Evolutionary conservation across 2,888 invertebrate species (phyloP).

Genomic region (Drosophila rellima): DNA sequence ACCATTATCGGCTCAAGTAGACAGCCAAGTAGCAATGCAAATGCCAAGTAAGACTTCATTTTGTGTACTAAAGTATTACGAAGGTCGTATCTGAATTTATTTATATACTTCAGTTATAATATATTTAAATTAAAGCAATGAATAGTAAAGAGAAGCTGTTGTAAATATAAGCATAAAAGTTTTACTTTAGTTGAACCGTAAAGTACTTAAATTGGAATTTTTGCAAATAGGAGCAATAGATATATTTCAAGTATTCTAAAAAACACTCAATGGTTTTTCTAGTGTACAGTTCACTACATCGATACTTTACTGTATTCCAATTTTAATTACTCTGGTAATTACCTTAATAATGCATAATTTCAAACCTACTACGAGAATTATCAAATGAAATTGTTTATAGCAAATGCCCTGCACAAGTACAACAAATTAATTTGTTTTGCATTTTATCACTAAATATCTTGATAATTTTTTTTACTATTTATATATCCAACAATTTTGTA

Average conservation of each 20-base stretch:
- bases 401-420: conserved; percentile 35
- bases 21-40: background rate
- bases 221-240: background rate
- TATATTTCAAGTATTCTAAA: no score
- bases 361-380: conserved; percentile 27
- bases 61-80: no score
- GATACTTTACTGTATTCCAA: background rate
- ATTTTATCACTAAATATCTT: conserved; percentile 31
- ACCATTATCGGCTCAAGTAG: conserved; percentile 6
- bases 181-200: background rate
- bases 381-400: conserved; percentile 26
- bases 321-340: conserved; percentile 52
- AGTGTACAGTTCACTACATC: background rate
- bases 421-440: conserved; percentile 36
- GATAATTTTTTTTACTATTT: conserved; percentile 19
- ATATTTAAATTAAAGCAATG: background rate
- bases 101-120: background rate
- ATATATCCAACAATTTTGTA: conserved; percentile 11
- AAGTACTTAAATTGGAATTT: background rate
- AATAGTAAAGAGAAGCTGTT: background rate
- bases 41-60: no score
- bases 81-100: no score
- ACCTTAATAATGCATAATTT: conserved; percentile 45
- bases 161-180: no score
- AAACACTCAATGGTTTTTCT: background rate